Base-by-base conservation (phyloP, 2,888 invertebrate species). In the Fragum whitleyi region DNA sequence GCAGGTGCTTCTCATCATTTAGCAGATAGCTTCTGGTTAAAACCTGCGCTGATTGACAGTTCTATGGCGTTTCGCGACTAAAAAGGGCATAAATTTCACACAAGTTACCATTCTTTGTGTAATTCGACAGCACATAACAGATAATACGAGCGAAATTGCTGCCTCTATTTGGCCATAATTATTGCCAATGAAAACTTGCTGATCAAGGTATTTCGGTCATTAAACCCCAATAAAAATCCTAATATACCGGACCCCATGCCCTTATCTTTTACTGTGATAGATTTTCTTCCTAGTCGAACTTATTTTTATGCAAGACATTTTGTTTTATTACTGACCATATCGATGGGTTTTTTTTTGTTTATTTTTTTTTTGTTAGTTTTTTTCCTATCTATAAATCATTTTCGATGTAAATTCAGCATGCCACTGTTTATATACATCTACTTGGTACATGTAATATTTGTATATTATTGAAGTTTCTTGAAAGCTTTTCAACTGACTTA, bases 41-140 rank as follows among this genome's bases (percentile, higher is more conserved):
- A 65, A 65, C 65, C 65, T 39, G 65, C 42, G 11, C 9, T 77
- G 77, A 65, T 65, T 73, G 81, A 67, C 72, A 75, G 68, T 28
- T 68, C 57, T 71, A 57, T 70, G 42, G 62, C 29, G 55, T 72
- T 36, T 61, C 65, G 69, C 57, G 36, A 61, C 47, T 55, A 47
- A 70, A 57, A 73, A 72, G 26, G 68, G 67, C 79, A 83, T 83
- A 79, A 79, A 83, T 72, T 77, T 83, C 75, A 79, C 77, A 83
- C 83, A 74, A 83, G 74, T 77, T 69, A 72, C 70, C 55, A 67
- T 72, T 72, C 68, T 71, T 71, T 77, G 67, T 77, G 77, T 67
- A 77, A 77, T 67, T 67, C 67, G 72, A 73, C 72, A 67, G 65
- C 65, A 21, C 65, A 65, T 65, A 65, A 65, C 65, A 21, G 65